Evolutionary conservation across 2,888 invertebrate species (phyloP), one percentile per base, ranked within the genome.

Genomic region (Platycheirus rosarum): DNA sequence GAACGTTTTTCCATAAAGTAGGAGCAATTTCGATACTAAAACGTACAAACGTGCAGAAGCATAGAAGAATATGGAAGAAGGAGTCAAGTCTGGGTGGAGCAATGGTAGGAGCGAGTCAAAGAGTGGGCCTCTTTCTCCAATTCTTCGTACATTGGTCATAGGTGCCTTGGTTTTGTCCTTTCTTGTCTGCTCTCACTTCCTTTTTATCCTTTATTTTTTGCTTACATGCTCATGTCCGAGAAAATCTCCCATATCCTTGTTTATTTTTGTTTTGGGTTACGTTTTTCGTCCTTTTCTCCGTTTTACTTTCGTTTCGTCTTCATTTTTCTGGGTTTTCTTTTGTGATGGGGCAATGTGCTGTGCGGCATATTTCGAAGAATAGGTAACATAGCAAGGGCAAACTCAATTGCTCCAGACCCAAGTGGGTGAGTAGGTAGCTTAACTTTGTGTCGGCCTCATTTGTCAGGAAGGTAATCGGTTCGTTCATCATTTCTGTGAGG

Each of bases 211-310:
- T 18, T 44, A 48, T 48, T 14, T 70, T 42, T 23, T 14, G 48
- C 44, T 42, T 44, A 55, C 71, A 77, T 73, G 66, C 71, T 71
- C 68, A 63, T 82, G 82, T 82, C 82, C 82, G 63, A 82, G 71
- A 49, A 55, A 42, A 70, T 44, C 53, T 77, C 48, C 48, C 68
- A 65, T 82, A 76, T 75, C 68, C 71, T 82, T 82, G 68, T 73
- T 77, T 82, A 71, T 69, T 82, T 77, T 77, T 71, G 80, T 80
- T 76, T 76, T 80, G 37, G 76, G 80, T 76, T 68, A 68, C 60
- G 68, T 77, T 68, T 82, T 82, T 79, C 51, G 73, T 62, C 68
- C 46, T 35, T 71, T 73, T 73, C 62, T 60, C 29, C n/a, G 14
- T 44, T 57, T 60, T 18, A 60, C 71, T 82, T 82, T 82, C 57